A percentile compares a stretch with the other conserved stretches of the same genome.
Conservation (phyloP, 2,113 vertebrate species). For the Centropristis striata region DNA sequence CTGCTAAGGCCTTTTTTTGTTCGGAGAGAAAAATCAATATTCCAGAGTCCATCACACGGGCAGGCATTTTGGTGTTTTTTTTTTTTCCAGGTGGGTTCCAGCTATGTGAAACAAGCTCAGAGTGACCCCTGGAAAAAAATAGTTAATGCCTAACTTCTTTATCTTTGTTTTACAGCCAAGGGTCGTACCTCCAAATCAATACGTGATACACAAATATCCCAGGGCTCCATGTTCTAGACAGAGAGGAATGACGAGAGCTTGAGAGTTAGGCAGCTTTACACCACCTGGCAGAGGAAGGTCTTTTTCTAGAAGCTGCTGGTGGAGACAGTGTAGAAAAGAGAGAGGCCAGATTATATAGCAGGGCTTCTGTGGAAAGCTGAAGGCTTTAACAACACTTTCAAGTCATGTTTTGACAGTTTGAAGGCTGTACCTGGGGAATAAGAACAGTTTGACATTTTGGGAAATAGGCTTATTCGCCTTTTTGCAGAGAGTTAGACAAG, state of each 20-base stretch:
- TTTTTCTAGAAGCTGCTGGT: conserved; percentile 32
- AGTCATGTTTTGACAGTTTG: neutral
- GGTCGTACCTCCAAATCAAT: conserved; percentile 87
- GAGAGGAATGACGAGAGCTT: conserved; percentile 64
- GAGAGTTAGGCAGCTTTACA: conserved; percentile 67
- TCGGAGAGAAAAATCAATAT: conserved; percentile 81
- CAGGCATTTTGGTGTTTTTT: conserved; percentile 60
- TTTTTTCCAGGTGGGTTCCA: conserved; percentile 52
- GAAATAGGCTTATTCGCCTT: neutral
- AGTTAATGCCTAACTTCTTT: conserved; percentile 86
- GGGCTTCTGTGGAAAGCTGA: neutral
- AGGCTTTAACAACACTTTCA: neutral
- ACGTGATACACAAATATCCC: conserved; percentile 84
- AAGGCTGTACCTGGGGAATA: neutral
- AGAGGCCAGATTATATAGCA: neutral
- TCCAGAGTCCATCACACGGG: conserved; percentile 82
- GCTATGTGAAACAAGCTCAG: conserved; percentile 82
- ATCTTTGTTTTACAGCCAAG: conserved; percentile 85
- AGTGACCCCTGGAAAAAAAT: conserved; percentile 78
- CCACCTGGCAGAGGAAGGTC: conserved; percentile 64
- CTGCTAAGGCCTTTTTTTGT: conserved; percentile 71
- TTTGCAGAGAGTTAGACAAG: neutral
- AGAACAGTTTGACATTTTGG: neutral
- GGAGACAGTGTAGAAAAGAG: conserved; percentile 16
- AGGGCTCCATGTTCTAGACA: conserved; percentile 77